phyloP scores from a whole-genome alignment of 2,113 vertebrate species.

The Odocoileus virginianus region DNA sequence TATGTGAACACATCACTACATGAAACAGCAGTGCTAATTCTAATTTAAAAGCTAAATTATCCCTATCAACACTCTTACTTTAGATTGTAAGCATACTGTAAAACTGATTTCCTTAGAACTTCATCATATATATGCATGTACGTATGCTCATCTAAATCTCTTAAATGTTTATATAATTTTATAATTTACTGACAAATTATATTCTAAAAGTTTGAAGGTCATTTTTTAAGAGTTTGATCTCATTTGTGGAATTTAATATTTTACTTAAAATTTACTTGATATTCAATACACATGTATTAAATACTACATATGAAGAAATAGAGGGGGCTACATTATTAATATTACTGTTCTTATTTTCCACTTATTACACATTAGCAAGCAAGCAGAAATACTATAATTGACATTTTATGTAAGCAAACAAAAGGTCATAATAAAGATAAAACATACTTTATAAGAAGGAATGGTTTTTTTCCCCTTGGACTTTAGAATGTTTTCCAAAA shows the following conservation, averaged over 20 bases:
- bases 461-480: background rate
- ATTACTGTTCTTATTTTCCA: constrained; percentile 16
- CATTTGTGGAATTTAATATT: background rate
- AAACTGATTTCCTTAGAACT: constrained; percentile 8
- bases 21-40: constrained; percentile 7
- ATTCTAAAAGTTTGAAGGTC: background rate
- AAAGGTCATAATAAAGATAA: constrained; percentile 12
- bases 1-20: constrained; percentile 34
- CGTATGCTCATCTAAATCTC: background rate
- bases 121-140: background rate
- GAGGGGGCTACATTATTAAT: background rate
- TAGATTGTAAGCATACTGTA: background rate
- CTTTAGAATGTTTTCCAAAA: constrained; percentile 1
- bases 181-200: background rate
- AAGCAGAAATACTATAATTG: constrained; percentile 20
- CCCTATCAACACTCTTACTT: background rate
- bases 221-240: background rate
- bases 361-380: background rate
- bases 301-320: background rate
- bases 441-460: background rate
- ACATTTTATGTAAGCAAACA: background rate
- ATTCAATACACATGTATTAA: background rate
- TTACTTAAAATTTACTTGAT: constrained; percentile 25
- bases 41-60: constrained; percentile 41
- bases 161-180: background rate